phyloP scores from a whole-genome alignment of 2,113 vertebrate species.

The Channa maculata region DNA sequence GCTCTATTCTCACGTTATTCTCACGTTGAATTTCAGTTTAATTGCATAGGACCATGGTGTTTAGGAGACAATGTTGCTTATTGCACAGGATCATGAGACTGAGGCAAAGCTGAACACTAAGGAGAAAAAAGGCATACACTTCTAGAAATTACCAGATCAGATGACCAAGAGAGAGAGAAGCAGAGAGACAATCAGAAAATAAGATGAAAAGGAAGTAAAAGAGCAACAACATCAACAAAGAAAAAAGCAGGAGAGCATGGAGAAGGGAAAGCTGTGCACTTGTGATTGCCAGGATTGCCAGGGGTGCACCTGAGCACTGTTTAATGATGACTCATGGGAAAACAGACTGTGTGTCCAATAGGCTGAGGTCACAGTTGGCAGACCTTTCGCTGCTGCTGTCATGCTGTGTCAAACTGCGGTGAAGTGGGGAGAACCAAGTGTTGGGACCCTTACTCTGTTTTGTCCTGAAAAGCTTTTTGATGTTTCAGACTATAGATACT shows the following conservation, averaged over 20 bases:
- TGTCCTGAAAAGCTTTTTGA: slow-evolving; percentile 7
- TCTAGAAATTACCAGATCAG: background rate
- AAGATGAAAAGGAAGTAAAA: background rate
- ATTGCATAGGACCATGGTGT: too few species aligned
- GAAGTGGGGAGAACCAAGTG: slow-evolving; percentile 45
- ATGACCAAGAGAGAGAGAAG: background rate
- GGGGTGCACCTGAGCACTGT: slow-evolving; percentile 73
- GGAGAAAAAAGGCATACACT: background rate
- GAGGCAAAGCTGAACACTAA: background rate
- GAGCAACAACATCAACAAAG: background rate
- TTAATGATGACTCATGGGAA: slow-evolving; percentile 79
- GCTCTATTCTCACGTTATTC: too few species aligned
- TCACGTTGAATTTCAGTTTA: background rate
- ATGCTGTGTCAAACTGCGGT: slow-evolving; percentile 69
- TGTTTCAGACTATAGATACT: background rate
- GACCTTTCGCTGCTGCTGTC: slow-evolving; percentile 35
- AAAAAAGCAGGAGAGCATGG: slow-evolving; percentile 23
- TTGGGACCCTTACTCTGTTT: slow-evolving; percentile 4
- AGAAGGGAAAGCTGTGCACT: background rate
- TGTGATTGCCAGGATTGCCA: slow-evolving; percentile 32
- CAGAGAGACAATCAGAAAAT: too few species aligned
- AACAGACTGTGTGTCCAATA: slow-evolving; percentile 71
- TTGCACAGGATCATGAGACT: background rate
- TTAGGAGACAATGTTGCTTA: background rate
- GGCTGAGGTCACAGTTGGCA: slow-evolving; percentile 68